phyloP scores from a whole-genome alignment of 1,140 invertebrate genomes.

The Goniozus legneri region DNA sequence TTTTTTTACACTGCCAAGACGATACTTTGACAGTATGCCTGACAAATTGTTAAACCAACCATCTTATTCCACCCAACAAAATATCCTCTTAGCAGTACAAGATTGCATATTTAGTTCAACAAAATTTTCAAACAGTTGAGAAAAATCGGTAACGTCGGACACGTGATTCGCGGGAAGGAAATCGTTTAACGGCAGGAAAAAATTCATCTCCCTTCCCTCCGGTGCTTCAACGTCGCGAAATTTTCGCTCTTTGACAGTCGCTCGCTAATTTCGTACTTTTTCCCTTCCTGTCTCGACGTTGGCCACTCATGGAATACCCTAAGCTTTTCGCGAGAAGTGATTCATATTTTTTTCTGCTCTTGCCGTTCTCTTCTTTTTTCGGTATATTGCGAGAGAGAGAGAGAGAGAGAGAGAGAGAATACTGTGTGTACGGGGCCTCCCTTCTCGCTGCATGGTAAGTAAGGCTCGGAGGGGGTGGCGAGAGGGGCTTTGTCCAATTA shows the following conservation, averaged over 20 bases:
- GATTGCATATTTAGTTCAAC: too few species aligned
- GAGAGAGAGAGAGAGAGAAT: constrained; percentile 32
- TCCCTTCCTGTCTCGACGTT: neutral
- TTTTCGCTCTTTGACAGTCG: neutral
- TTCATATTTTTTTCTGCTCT: constrained; percentile 38
- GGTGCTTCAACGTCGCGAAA: neutral
- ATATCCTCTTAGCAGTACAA: too few species aligned
- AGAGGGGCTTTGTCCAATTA: constrained; percentile 55
- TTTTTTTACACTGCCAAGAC: too few species aligned
- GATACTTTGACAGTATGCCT: too few species aligned
- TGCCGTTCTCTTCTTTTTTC: constrained; percentile 32
- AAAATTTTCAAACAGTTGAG: too few species aligned
- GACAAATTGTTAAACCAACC: too few species aligned
- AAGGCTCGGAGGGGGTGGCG: too few species aligned
- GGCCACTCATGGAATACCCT: constrained; percentile 3
- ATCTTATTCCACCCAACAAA: too few species aligned
- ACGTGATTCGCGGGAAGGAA: too few species aligned
- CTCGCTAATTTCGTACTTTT: constrained; percentile 6
- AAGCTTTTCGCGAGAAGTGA: constrained; percentile 37
- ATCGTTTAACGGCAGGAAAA: too few species aligned
- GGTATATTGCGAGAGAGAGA: constrained; percentile 42
- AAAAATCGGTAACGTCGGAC: too few species aligned
- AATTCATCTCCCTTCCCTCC: neutral
- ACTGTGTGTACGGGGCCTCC: too few species aligned
- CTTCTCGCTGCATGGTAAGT: constrained; percentile 33